These are phyloP conservation scores for Archaeoteleia sp. DNA, from an alignment of 2,888 invertebrate species.

Conservation along the genomic window DNA sequence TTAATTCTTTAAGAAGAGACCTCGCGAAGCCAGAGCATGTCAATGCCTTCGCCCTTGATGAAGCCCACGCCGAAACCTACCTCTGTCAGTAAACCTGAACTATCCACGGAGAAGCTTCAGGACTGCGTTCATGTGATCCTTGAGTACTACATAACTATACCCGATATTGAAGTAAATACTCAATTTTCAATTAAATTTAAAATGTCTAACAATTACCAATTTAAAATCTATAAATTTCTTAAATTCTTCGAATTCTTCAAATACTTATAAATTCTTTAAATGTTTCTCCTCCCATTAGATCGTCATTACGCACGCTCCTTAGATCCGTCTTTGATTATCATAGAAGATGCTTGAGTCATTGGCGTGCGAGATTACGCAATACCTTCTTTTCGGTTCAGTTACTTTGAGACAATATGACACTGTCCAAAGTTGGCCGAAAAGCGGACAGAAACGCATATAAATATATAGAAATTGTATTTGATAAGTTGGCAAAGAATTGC, in stretches of 20 bases:
- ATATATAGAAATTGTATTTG: background rate
- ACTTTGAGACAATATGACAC: constrained; percentile 15
- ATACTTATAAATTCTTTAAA: background rate
- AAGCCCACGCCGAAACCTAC: constrained; percentile 70
- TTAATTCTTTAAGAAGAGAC: constrained; percentile 56
- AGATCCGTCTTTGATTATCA: constrained; percentile 72
- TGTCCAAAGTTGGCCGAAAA: constrained; percentile 28
- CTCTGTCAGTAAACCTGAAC: too few relatives aligned
- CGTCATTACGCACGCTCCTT: constrained; percentile 68
- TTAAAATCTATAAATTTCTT: too few relatives aligned
- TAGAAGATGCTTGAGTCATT: constrained; percentile 75
- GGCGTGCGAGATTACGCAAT: constrained; percentile 72
- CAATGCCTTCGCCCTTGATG: constrained; percentile 64
- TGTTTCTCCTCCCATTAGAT: too few relatives aligned
- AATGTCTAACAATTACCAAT: too few relatives aligned
- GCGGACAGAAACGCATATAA: constrained; percentile 32
- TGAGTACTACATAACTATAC: constrained; percentile 75
- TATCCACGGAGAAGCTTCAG: constrained; percentile 72
- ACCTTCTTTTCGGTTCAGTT: constrained; percentile 64
- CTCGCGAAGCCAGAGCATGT: constrained; percentile 70
- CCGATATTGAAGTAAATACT: constrained; percentile 73
- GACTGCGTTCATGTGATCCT: constrained; percentile 73
- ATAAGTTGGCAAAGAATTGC: too few relatives aligned
- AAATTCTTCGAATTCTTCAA: constrained; percentile 15
- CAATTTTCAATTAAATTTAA: too few relatives aligned